Conservation (phyloP, 2,113 vertebrate genomes). For the Cettia cetti region DNA sequence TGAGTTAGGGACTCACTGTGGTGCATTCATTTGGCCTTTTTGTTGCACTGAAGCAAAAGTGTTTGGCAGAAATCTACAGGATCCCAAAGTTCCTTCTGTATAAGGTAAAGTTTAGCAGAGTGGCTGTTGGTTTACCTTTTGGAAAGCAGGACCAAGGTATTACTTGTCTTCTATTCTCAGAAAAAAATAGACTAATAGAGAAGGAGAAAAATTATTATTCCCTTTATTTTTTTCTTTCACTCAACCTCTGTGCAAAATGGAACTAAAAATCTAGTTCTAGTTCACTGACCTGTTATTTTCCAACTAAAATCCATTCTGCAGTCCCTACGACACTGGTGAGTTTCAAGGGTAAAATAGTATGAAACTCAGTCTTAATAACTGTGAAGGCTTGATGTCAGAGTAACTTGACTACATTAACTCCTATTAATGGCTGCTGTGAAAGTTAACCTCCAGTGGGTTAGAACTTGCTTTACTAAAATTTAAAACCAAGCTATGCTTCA, state of each 20-base stretch:
- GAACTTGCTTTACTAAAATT: background rate
- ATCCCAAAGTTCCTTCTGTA: background rate
- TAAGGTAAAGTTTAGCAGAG: background rate
- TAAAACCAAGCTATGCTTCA: background rate
- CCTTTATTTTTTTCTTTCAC: background rate
- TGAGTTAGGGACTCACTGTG: constrained; percentile 13
- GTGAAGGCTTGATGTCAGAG: background rate
- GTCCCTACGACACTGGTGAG: background rate
- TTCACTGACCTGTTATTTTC: background rate
- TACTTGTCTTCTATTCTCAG: background rate
- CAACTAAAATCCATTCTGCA: background rate
- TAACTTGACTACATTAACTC: background rate
- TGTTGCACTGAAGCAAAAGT: background rate
- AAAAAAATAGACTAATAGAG: background rate
- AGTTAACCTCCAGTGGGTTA: background rate
- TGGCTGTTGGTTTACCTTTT: background rate
- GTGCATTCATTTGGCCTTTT: background rate
- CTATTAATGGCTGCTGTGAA: background rate
- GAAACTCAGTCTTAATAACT: background rate
- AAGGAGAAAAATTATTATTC: background rate
- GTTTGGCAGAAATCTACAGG: background rate
- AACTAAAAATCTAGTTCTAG: background rate
- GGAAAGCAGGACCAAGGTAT: background rate
- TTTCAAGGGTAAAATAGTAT: background rate
- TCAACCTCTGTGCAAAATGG: background rate